Evolutionary conservation across 2,113 vertebrate species (phyloP).

Genomic region (Coturnix japonica): DNA sequence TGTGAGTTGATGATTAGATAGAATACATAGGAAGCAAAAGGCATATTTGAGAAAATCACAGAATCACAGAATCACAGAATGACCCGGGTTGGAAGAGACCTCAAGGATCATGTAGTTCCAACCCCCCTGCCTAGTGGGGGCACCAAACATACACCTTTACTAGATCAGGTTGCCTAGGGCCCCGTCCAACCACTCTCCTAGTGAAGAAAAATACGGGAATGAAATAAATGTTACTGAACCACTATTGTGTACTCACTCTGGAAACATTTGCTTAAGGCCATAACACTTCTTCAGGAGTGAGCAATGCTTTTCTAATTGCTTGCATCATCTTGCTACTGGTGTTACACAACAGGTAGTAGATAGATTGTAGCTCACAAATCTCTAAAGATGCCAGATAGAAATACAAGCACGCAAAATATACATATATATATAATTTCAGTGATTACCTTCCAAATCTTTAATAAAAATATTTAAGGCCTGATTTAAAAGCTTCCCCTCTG

Average conservation of each 20-base stretch:
- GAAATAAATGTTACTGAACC: constrained; percentile 26
- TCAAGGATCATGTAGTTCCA: too few relatives aligned
- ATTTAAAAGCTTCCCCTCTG: constrained; percentile 65
- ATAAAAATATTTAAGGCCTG: constrained; percentile 60
- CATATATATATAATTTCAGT: constrained; percentile 25
- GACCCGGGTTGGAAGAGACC: too few relatives aligned
- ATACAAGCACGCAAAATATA: constrained; percentile 48
- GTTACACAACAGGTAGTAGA: constrained; percentile 69
- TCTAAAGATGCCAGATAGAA: constrained; percentile 57
- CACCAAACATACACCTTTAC: too few relatives aligned
- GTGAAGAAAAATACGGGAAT: too few relatives aligned
- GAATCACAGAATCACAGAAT: too few relatives aligned
- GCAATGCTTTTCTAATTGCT: constrained; percentile 72
- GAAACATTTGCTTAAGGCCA: constrained; percentile 50
- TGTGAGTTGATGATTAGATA: constrained; percentile 34
- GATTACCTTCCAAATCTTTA: constrained; percentile 66
- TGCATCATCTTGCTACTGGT: constrained; percentile 63
- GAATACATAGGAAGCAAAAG: neutral
- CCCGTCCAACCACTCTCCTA: too few relatives aligned
- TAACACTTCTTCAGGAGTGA: constrained; percentile 38
- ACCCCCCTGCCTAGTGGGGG: too few relatives aligned
- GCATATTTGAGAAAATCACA: constrained; percentile 23
- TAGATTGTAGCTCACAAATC: constrained; percentile 61
- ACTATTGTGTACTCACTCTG: neutral
- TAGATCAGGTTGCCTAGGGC: too few relatives aligned